These are phyloP conservation scores for Trichonephila clavata DNA, from an alignment of 1,140 invertebrate genomes.

Conservation along the genomic window DNA sequence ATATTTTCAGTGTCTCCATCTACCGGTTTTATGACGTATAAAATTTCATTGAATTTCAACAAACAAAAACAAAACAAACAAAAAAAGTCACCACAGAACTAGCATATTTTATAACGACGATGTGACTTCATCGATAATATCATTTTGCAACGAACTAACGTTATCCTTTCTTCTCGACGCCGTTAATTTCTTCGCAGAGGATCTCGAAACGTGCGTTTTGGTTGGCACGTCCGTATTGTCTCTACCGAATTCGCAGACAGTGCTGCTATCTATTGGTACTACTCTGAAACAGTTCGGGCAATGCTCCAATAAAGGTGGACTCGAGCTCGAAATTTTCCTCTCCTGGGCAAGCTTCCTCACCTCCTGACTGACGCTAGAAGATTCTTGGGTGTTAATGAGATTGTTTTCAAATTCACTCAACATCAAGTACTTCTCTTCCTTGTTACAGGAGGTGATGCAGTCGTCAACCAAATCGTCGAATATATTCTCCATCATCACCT, in stretches of 20 bases:
- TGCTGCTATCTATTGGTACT: conserved; percentile 66
- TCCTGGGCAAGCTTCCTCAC: conserved; percentile 55
- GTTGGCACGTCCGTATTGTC: not conserved
- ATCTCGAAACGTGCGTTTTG: conserved; percentile 67
- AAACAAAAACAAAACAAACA: too few species aligned
- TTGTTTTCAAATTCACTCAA: conserved; percentile 93
- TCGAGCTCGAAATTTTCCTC: conserved; percentile 48
- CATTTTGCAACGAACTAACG: not conserved
- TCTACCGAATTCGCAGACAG: not conserved
- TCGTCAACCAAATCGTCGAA: conserved; percentile 81
- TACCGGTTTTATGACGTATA: too few species aligned
- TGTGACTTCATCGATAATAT: conserved; percentile 64
- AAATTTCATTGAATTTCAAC: too few species aligned
- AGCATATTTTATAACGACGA: conserved; percentile 22
- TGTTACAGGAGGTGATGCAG: conserved; percentile 92
- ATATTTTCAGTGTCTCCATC: too few species aligned
- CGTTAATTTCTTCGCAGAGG: conserved; percentile 63
- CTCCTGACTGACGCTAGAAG: conserved; percentile 57
- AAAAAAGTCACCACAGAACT: too few species aligned
- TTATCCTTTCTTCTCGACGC: conserved; percentile 44
- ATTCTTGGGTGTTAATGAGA: conserved; percentile 82
- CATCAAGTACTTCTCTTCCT: conserved; percentile 91
- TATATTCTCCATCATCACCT: conserved; percentile 78
- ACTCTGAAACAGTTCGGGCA: conserved; percentile 76
- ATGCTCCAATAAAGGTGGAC: conserved; percentile 64